Conservation (phyloP, 2,888 invertebrate genomes). For the Drosophila emarginata region DNA sequence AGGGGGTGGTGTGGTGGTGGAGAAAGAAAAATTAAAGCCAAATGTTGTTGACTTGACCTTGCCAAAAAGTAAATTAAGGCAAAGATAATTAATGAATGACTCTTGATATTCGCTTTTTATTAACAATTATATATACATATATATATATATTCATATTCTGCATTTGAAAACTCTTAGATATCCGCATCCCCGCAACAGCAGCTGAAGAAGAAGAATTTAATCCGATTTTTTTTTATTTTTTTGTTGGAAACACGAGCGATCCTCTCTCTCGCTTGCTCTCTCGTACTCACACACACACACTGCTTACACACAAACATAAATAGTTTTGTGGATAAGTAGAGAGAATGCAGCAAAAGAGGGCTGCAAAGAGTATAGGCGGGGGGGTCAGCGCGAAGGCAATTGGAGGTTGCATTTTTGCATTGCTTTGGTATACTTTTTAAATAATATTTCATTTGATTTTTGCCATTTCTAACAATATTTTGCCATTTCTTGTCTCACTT, state of each 20-base stretch:
- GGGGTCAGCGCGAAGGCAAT: constrained; percentile 6
- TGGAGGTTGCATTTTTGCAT: constrained; percentile 6
- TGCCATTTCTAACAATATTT: constrained; percentile 37
- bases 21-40: constrained; percentile 20
- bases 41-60: not conserved
- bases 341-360: constrained; percentile 15
- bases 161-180: not conserved
- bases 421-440: not conserved
- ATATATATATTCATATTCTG: too few species aligned
- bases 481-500: constrained; percentile 43
- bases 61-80: not conserved
- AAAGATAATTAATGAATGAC: too few species aligned
- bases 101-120: too few species aligned
- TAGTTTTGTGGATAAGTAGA: constrained; percentile 20
- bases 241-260: constrained; percentile 45
- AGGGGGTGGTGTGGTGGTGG: not conserved
- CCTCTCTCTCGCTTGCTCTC: not conserved
- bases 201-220: constrained; percentile 68
- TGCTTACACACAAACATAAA: constrained; percentile 12
- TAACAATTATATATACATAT: too few species aligned
- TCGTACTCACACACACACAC: constrained; percentile 14
- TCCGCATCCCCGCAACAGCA: constrained; percentile 44
- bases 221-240: constrained; percentile 57
- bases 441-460: constrained; percentile 11
- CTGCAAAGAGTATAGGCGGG: constrained; percentile 15